Base-by-base conservation (phyloP, 35 echinoderm and acorn worm species). In the Strongylocentrotus purpuratus region DNA sequence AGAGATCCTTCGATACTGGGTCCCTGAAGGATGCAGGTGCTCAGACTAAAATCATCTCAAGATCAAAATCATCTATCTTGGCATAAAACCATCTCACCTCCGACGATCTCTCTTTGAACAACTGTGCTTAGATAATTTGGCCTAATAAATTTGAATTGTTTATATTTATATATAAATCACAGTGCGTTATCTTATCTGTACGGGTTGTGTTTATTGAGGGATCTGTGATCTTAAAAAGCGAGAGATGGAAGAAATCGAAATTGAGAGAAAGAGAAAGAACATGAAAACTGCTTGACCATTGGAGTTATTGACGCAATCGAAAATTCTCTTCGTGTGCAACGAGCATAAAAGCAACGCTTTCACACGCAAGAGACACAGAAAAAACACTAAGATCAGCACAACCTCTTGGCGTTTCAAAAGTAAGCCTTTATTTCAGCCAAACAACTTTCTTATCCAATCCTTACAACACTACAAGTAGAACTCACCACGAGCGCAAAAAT, bases 361-460 rank as follows among this genome's bases (percentile, higher is more conserved):
- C 18, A 78, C 22, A 78, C 25, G 17, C 52, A 59, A n/a, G 65
- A 7, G 15, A 28, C 20, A 78, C 20, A 28, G 22, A 28, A 18
- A 78, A 78, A 15, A 31, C 65, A 78, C 11, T 11, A 78, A 25
- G 20, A 22, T 22, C 7, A 28, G 25, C 65, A 78, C 65, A 8
- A 78, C 20, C 65, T 28, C 65, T n/a, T 78, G 65, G 65, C 65
- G 22, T 78, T 78, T 78, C 65, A 78, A 78, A 78, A 78, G 65
- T 78, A 78, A 78, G 65, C 65, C 65, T 78, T 78, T 78, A 78
- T 78, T 78, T 78, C 65, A 78, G 65, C 65, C 65, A 78, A 78
- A 78, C 22, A n/a, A 22, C 25, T 78, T 78, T 78, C 65, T 78
- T 78, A 78, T 78, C 8, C 65, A 78, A 78, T 78, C 65, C 65